Evolutionary conservation across 2,888 invertebrate genomes (phyloP).

Genomic region (Periphyllus acericola): DNA sequence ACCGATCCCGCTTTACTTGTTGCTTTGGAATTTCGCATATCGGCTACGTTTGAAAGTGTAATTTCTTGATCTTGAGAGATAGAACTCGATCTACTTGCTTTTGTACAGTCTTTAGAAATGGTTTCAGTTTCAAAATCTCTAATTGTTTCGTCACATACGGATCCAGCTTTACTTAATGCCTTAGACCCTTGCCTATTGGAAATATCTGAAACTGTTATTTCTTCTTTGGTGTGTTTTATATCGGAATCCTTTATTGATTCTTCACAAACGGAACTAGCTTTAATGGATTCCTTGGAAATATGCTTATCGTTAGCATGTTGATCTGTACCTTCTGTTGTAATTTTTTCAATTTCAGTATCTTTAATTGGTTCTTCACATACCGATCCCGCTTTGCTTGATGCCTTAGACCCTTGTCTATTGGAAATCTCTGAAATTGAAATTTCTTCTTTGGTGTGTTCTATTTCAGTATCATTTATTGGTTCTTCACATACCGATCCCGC

Average conservation of each 20-base stretch:
- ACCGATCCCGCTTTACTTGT: no score
- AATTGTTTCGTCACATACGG: neutral
- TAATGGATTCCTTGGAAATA: no score
- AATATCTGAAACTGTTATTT: no score
- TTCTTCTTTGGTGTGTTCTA: slow-evolving; percentile 72
- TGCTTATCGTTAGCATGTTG: neutral
- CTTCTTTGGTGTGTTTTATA: no score
- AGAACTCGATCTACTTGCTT: neutral
- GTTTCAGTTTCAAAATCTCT: neutral
- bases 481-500: neutral
- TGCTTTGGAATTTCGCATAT: no score
- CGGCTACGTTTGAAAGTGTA: no score
- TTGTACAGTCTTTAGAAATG: neutral
- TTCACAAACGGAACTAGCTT: no score
- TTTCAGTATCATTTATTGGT: no score
- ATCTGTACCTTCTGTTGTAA: neutral
- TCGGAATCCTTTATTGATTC: no score
- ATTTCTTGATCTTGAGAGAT: neutral
- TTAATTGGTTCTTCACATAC: neutral
- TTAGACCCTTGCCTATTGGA: no score
- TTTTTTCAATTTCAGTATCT: neutral
- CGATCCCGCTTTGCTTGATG: neutral
- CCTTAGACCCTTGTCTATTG: no score
- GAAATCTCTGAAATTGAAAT: no score
- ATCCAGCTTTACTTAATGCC: neutral